Evolutionary conservation across 2,888 invertebrate species (phyloP), one percentile per base, ranked within the genome.

Genomic region (Diploptera punctata): DNA sequence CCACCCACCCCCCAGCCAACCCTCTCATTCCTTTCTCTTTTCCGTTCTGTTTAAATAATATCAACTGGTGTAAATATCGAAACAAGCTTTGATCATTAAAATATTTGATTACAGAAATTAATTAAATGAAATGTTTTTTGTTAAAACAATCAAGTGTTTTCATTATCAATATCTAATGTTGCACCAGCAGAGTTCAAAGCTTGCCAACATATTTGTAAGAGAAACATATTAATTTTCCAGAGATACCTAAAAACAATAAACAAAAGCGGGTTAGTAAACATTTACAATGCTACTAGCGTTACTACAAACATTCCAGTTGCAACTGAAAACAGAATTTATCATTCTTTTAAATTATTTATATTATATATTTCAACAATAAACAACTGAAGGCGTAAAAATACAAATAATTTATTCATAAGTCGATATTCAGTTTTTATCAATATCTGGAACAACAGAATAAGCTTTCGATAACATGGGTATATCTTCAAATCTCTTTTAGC

Each of bases 101-200:
- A 65, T 26, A 65, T 65, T 47, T 65, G 44, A 65, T 29, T 47
- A 47, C n/a, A 24, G 29, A 65, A 47, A 65, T 65, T 65, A 65
- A 65, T 65, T 65, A 65, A 47, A 18, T 65, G n/a, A 16, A 1
- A 16, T 13, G 29, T 16, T 26, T 57, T 57, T 54, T 29, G 26
- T 26, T 9, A 57, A 31, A 57, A 29, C 26, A 31, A 47, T 13
- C 4, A 13, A 1, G 13, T 57, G 57, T 29, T 57, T 57, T 29
- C 57, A 57, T 57, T 57, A 29, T 57, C 57, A 57, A 29, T 57
- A 31, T 57, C 57, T 16, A 16, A 13, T 57, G 57, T 57, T 57
- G 29, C 18, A n/a, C n/a, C 29, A 57, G 2, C 29, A 2, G 29
- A 57, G 31, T 3, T 57, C n/a, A 57, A 57, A 52, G 10, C 3